A percentile compares a stretch with the other conserved stretches of the same genome.
Conservation (phyloP, 2,113 vertebrate species). For the Oncorhynchus masou region DNA sequence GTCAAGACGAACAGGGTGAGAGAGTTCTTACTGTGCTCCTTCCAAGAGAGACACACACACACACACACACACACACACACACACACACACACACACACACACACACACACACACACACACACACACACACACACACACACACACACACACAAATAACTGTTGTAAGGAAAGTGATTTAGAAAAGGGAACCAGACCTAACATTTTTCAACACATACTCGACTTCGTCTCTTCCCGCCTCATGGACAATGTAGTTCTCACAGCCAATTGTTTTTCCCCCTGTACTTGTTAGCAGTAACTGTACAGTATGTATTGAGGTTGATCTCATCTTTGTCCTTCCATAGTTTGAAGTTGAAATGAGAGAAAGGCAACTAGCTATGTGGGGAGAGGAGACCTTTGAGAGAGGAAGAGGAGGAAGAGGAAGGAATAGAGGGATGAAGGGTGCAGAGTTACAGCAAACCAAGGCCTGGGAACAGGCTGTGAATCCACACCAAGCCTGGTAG, state of each 20-base stretch:
- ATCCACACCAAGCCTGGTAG: too few relatives aligned
- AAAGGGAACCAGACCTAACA: not conserved
- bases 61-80: not conserved
- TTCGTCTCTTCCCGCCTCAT: too few relatives aligned
- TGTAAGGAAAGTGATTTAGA: not conserved
- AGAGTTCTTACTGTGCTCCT: not conserved
- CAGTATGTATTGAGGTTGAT: not conserved
- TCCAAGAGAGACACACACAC: not conserved
- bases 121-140: not conserved
- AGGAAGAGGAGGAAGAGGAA: conserved; percentile 4
- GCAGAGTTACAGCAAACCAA: conserved; percentile 81
- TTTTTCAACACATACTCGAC: too few relatives aligned
- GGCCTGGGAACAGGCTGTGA: conserved; percentile 72
- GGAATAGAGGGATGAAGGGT: conserved; percentile 56
- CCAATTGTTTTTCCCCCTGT: too few relatives aligned
- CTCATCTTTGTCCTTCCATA: not conserved
- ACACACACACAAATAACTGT: not conserved
- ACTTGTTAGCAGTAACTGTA: too few relatives aligned
- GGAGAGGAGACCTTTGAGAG: conserved; percentile 49
- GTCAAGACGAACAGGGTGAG: conserved; percentile 17
- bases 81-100: not conserved
- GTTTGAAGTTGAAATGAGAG: conserved; percentile 58
- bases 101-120: not conserved
- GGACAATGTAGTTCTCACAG: too few relatives aligned
- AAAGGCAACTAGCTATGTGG: conserved; percentile 7